Evolutionary conservation across 2,797 vertebrate species (phyloP).

Genomic region (Lutjanus campechanus): DNA sequence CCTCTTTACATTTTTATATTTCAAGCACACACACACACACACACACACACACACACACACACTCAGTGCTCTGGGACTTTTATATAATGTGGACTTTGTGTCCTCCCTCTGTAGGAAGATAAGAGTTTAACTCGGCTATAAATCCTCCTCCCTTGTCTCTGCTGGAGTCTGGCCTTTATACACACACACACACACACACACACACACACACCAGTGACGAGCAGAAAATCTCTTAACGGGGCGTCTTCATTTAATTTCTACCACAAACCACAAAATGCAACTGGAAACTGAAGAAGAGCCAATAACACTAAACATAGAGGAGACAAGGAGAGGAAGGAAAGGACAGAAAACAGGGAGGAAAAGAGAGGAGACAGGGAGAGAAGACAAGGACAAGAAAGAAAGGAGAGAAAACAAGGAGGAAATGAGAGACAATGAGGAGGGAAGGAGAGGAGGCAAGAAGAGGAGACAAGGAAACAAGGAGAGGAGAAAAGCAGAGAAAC

Average conservation of each 20-base stretch:
- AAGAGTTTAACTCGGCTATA: conserved; percentile 51
- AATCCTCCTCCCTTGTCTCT: conserved; percentile 28
- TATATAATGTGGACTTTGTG: conserved; percentile 52
- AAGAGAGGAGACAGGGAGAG: neutral
- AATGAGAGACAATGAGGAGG: neutral
- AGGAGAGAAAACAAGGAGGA: neutral
- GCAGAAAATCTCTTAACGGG: conserved; percentile 14
- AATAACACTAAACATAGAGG: neutral
- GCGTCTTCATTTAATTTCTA: conserved; percentile 9
- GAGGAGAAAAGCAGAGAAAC: neutral
- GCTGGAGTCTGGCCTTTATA: conserved; percentile 22
- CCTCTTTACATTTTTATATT: neutral
- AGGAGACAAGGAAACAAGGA: neutral
- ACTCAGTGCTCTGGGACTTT: conserved; percentile 27
- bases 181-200: conserved; percentile 2
- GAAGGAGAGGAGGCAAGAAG: neutral
- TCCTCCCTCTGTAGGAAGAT: conserved; percentile 59
- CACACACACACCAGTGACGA: neutral
- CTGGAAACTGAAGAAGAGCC: conserved; percentile 3
- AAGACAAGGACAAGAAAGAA: neutral
- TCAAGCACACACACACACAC: neutral
- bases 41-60: conserved; percentile 9
- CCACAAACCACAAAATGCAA: conserved; percentile 18
- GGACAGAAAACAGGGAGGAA: neutral
- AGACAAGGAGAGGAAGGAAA: neutral